phyloP scores from a whole-genome alignment of 2,113 vertebrate species.

The Arvicanthis niloticus region DNA sequence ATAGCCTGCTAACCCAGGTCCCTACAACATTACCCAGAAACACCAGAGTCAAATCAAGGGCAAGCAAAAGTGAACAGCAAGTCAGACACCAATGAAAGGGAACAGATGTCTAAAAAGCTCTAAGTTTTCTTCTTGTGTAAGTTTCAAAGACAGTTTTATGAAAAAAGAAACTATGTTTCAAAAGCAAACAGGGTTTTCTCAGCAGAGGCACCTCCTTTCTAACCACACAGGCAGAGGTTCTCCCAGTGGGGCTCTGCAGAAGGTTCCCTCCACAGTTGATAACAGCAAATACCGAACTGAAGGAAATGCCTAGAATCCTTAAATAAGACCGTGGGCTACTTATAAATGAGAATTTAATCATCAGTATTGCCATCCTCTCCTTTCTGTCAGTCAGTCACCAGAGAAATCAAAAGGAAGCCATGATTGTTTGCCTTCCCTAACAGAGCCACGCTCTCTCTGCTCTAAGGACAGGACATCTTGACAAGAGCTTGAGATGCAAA shows the following conservation, averaged over 20 bases:
- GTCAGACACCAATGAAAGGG: background rate
- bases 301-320: conserved; percentile 44
- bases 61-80: conserved; percentile 3
- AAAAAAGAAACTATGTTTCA: conserved; percentile 44
- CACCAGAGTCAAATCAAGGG: conserved; percentile 3
- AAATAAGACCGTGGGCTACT: conserved; percentile 30
- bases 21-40: background rate
- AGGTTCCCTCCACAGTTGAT: background rate
- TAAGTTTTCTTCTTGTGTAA: conserved; percentile 17
- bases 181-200: conserved; percentile 51
- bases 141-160: conserved; percentile 62
- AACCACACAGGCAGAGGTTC: background rate
- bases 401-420: background rate
- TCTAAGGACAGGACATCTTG: background rate
- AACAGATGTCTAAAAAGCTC: background rate
- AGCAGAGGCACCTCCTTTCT: conserved; percentile 45
- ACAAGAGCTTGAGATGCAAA: background rate
- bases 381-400: background rate
- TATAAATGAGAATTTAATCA: background rate
- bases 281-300: conserved; percentile 34
- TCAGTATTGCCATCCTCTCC: background rate
- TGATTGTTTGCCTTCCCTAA: background rate
- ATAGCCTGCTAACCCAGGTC: background rate
- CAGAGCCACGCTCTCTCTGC: background rate
- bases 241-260: background rate